phyloP scores from a whole-genome alignment of 2,888 invertebrate species.

The Melanostoma mellinum region DNA sequence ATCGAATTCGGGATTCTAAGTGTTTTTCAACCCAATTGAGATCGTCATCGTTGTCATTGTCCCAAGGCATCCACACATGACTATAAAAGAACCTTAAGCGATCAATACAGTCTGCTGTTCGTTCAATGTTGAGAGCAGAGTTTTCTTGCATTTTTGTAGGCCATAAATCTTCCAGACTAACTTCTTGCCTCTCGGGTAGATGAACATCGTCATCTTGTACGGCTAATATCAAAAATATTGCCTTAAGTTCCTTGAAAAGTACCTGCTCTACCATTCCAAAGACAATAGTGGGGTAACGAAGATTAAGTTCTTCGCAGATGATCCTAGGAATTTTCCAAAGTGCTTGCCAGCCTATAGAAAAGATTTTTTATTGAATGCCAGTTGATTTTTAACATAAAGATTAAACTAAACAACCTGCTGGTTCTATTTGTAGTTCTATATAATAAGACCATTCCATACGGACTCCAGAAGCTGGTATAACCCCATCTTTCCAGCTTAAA shows the following conservation, averaged over 20 bases:
- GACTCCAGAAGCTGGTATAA: conserved; percentile 83
- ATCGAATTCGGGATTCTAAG: conserved; percentile 83
- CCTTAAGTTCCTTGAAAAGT: conserved; percentile 82
- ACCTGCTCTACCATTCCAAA: conserved; percentile 83
- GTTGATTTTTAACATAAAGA: background rate
- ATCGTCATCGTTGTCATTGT: conserved; percentile 84
- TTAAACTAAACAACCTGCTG: conserved; percentile 77
- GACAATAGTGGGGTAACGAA: conserved; percentile 85
- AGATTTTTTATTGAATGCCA: background rate
- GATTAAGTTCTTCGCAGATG: conserved; percentile 84
- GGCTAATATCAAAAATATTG: conserved; percentile 83
- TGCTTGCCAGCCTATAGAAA: conserved; percentile 84
- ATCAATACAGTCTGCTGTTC: conserved; percentile 84
- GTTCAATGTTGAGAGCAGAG: conserved; percentile 82
- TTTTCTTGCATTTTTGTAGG: conserved; percentile 84
- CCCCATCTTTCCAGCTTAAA: conserved; percentile 81
- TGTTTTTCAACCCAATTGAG: conserved; percentile 84
- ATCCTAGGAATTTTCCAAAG: conserved; percentile 85
- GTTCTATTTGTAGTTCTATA: conserved; percentile 84
- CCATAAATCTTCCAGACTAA: conserved; percentile 84
- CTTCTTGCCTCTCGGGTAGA: conserved; percentile 84
- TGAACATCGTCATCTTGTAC: conserved; percentile 84
- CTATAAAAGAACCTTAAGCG: conserved; percentile 85
- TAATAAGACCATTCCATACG: conserved; percentile 84
- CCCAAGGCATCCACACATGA: conserved; percentile 86